Percentiles rank a stretch among this genome's conserved stretches.
Conservation (phyloP, 2,888 invertebrate genomes). For the Tinea semifulvella region DNA sequence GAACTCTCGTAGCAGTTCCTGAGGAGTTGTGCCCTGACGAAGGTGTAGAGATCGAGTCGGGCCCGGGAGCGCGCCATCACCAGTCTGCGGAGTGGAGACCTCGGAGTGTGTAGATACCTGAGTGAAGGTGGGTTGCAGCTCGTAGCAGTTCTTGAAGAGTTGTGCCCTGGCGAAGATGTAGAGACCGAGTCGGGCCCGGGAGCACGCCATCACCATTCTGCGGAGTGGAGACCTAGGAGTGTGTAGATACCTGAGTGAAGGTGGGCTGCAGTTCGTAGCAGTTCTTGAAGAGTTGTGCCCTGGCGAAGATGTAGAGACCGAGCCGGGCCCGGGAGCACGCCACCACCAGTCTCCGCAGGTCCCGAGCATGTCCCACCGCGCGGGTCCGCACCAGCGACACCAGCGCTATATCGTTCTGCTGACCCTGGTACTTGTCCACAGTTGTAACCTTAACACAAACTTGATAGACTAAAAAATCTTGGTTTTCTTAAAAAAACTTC, state of each 20-base stretch:
- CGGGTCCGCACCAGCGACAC: slow-evolving; percentile 95
- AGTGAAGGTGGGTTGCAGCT: slow-evolving; percentile 94
- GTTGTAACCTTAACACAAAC: slow-evolving; percentile 81
- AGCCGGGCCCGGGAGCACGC: slow-evolving; percentile 98
- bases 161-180: slow-evolving; percentile 94
- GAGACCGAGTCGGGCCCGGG: slow-evolving; percentile 94
- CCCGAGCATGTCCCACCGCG: slow-evolving; percentile 97
- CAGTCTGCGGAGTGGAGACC: slow-evolving; percentile 92
- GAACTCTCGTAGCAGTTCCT: slow-evolving; percentile 97
- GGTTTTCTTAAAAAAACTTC: neutral
- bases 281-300: slow-evolving; percentile 92
- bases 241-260: slow-evolving; percentile 78
- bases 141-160: slow-evolving; percentile 96
- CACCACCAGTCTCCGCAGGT: slow-evolving; percentile 95
- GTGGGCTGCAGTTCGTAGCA: slow-evolving; percentile 97
- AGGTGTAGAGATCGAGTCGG: slow-evolving; percentile 94
- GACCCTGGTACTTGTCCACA: slow-evolving; percentile 99
- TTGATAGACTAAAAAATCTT: no score
- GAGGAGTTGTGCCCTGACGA: slow-evolving; percentile 92
- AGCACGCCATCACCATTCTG: slow-evolving; percentile 97
- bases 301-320: slow-evolving; percentile 95
- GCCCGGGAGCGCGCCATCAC: slow-evolving; percentile 99
- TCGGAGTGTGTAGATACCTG: slow-evolving; percentile 67
- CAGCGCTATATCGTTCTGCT: slow-evolving; percentile 98
- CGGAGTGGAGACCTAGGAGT: no score